Percentiles rank a stretch among this genome's conserved stretches.
Evolutionary conservation across 1,140 invertebrate genomes (phyloP).

Genomic region (Hormaphis cornu): DNA sequence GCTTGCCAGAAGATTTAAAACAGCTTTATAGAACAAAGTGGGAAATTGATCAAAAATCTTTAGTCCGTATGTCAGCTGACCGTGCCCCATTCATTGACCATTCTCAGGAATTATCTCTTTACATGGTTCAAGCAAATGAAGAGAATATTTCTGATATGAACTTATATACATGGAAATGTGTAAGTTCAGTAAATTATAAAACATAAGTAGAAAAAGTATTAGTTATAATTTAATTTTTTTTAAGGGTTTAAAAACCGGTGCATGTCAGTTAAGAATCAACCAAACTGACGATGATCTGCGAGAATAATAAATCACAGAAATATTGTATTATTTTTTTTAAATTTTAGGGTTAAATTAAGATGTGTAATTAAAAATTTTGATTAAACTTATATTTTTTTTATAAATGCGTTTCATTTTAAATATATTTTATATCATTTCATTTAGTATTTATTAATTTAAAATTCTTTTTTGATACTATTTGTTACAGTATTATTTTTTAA

Average conservation of each 20-base stretch:
- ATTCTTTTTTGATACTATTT: no score
- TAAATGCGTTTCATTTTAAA: not conserved
- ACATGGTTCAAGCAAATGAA: constrained; percentile 88
- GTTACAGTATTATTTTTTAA: no score
- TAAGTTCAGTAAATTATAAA: constrained; percentile 40
- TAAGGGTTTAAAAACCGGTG: constrained; percentile 92
- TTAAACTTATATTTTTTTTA: not conserved
- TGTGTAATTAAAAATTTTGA: not conserved
- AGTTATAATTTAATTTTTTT: not conserved
- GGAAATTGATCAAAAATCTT: constrained; percentile 92
- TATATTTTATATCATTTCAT: not conserved
- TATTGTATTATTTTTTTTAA: not conserved
- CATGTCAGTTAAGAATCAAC: constrained; percentile 97
- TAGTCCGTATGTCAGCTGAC: constrained; percentile 96
- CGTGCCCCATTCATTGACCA: constrained; percentile 97
- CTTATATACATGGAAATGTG: constrained; percentile 93
- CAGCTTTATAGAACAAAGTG: constrained; percentile 95
- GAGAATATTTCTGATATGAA: constrained; percentile 95
- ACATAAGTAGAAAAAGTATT: not conserved
- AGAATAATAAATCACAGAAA: constrained; percentile 26
- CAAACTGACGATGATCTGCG: constrained; percentile 93
- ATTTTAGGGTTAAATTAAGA: not conserved
- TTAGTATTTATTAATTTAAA: no score
- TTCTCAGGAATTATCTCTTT: constrained; percentile 93
- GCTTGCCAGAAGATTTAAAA: constrained; percentile 82